These are phyloP conservation scores for Cetoscarus ocellatus DNA, from an alignment of 2,797 vertebrate species.

Conservation along the genomic window DNA sequence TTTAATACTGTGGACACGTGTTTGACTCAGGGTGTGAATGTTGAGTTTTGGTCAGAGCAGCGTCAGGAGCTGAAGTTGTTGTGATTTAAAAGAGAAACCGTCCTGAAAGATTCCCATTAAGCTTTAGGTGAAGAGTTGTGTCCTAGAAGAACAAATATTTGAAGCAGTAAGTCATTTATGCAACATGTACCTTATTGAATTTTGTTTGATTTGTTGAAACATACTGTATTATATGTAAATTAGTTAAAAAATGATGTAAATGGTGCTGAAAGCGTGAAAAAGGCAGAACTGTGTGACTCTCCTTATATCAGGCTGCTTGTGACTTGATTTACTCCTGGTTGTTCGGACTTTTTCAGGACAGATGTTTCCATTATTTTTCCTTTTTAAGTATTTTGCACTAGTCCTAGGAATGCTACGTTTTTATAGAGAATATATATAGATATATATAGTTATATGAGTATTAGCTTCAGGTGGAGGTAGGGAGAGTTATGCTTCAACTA, in stretches of 20 bases:
- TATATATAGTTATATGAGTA: not conserved
- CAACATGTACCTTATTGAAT: constrained; percentile 1
- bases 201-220: not conserved
- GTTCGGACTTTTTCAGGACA: constrained; percentile 2
- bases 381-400: constrained; percentile 28
- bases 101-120: constrained; percentile 41
- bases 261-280: constrained; percentile 8
- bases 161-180: constrained; percentile 47
- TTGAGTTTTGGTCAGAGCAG: constrained; percentile 21
- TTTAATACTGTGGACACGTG: too few species aligned
- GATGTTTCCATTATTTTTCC: not conserved
- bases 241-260: not conserved
- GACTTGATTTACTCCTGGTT: not conserved
- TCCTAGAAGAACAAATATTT: constrained; percentile 40
- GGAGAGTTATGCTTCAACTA: constrained; percentile 2
- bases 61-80: not conserved
- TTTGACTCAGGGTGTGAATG: constrained; percentile 4
- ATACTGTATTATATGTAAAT: too few species aligned
- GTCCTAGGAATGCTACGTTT: constrained; percentile 9
- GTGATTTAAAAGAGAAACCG: constrained; percentile 36
- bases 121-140: constrained; percentile 3
- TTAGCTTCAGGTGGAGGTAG: constrained; percentile 12
- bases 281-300: not conserved
- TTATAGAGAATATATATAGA: constrained; percentile 10
- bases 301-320: constrained; percentile 4